Percentiles rank a stretch among this genome's conserved stretches.
These are phyloP conservation scores for Botrylloides violaceus DNA, from an alignment of 23 tunicate genomes.

Conservation along the genomic window DNA sequence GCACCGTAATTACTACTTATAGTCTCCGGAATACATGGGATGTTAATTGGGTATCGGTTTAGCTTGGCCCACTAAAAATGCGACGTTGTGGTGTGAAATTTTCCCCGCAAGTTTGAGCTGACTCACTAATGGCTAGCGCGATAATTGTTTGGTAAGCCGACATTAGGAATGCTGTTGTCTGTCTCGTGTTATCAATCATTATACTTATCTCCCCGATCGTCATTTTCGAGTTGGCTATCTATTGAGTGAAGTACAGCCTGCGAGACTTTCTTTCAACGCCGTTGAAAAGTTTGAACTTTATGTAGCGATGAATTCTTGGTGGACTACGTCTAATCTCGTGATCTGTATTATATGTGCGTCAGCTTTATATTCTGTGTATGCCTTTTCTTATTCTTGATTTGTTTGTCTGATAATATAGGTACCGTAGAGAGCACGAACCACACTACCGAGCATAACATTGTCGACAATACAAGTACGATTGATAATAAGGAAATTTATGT, in stretches of 20 bases:
- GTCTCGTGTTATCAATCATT: background rate
- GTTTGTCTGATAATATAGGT: slow-evolving; percentile 16
- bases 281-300: too few species aligned
- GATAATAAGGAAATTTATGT: background rate
- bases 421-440: slow-evolving; percentile 26
- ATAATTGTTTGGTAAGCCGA: slow-evolving; percentile 1
- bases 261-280: background rate
- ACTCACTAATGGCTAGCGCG: background rate
- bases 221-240: background rate
- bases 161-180: slow-evolving; percentile 11
- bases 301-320: background rate
- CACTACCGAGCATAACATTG: slow-evolving; percentile 25
- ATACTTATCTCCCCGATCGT: background rate
- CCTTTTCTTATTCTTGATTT: background rate
- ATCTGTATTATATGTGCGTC: background rate
- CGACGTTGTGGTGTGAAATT: too few species aligned
- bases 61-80: too few species aligned
- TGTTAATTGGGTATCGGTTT: too few species aligned
- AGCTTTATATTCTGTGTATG: background rate
- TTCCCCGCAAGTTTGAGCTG: background rate
- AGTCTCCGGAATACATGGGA: too few species aligned
- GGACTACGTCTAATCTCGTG: background rate
- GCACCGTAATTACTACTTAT: too few species aligned
- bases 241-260: background rate
- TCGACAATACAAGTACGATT: slow-evolving; percentile 23